Percentiles rank a stretch among this genome's conserved stretches.
Conservation (phyloP, 2,113 vertebrate genomes). For the Ariopsis seemanni region DNA sequence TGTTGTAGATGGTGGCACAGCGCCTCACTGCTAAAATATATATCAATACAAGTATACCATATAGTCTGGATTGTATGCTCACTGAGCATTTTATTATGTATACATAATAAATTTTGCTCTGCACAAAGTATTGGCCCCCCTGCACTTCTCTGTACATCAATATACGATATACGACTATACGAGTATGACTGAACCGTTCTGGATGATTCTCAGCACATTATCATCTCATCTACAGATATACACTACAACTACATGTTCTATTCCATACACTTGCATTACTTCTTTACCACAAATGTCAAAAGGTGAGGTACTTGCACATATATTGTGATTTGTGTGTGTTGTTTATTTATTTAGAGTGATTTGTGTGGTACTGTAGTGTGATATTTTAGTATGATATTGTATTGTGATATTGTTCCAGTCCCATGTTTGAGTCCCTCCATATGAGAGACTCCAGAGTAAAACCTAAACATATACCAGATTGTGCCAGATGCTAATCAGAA, state of each 20-base stretch:
- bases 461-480: neutral
- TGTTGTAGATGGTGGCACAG: no score
- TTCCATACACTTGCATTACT: neutral
- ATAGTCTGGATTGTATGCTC: neutral
- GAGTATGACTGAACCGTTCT: neutral
- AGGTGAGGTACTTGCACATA: neutral
- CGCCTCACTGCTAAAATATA: no score
- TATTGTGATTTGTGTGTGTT: neutral
- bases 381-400: no score
- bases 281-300: neutral
- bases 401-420: no score
- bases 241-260: neutral
- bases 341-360: neutral
- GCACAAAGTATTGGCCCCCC: neutral
- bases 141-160: no score
- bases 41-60: neutral
- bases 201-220: neutral
- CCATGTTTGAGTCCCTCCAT: neutral
- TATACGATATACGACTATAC: no score
- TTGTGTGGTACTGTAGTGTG: no score
- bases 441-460: neutral
- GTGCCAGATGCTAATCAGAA: neutral
- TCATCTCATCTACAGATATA: neutral
- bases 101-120: no score
- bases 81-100: neutral